Conservation (phyloP, 2,888 invertebrate species). For the Oxycera nigricornis region DNA sequence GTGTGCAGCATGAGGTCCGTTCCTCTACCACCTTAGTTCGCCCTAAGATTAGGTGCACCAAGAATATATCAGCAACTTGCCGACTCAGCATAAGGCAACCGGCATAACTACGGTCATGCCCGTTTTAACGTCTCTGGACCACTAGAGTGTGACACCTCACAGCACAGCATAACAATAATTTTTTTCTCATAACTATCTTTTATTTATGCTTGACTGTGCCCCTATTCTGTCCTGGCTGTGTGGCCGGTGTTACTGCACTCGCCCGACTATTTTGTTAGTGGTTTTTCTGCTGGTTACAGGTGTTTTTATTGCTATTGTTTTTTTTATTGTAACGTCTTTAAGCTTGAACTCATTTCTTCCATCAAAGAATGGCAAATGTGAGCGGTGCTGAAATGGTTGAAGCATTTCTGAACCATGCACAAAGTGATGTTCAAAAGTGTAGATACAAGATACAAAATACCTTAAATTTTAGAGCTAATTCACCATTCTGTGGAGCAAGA, state of each 20-base stretch:
- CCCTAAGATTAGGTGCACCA: too few species aligned
- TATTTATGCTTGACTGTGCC: constrained; percentile 31
- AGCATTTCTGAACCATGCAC: background rate
- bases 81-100: constrained; percentile 10
- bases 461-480: too few species aligned
- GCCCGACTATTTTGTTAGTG: background rate
- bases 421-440: background rate
- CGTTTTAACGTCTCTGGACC: constrained; percentile 39
- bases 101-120: constrained; percentile 15
- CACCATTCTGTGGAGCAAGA: too few species aligned
- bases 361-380: constrained; percentile 1
- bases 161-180: constrained; percentile 17
- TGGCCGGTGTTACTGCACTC: constrained; percentile 2
- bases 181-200: constrained; percentile 36
- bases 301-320: constrained; percentile 23
- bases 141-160: constrained; percentile 44
- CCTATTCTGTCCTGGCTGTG: constrained; percentile 1
- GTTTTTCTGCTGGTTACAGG: constrained; percentile 17
- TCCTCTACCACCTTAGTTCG: background rate
- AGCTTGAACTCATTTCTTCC: constrained; percentile 24
- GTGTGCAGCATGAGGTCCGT: background rate
- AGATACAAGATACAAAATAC: background rate
- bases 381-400: constrained; percentile 9
- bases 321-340: constrained; percentile 33
- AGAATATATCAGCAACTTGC: background rate